Conservation (phyloP, 2,113 vertebrate genomes). For the Dromas ardeola region DNA sequence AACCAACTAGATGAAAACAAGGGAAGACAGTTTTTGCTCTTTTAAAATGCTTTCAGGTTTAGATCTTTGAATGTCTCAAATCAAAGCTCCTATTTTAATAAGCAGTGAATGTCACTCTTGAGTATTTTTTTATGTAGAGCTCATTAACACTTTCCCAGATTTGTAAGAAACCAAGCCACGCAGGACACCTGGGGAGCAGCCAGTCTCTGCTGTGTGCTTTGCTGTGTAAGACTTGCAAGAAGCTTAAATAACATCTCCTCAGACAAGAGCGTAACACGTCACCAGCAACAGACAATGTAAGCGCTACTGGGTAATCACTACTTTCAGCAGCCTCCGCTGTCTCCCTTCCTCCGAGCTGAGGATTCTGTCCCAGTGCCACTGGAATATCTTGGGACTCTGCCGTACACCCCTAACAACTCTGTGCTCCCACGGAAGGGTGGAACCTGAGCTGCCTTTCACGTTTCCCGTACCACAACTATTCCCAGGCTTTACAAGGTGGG, state of each 20-base stretch:
- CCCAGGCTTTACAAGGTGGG: not conserved
- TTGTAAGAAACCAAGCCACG: not conserved
- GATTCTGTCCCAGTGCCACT: not conserved
- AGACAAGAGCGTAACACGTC: not conserved
- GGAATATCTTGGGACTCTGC: not conserved
- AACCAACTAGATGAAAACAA: conserved; percentile 85
- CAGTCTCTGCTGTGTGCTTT: not conserved
- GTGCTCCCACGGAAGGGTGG: not conserved
- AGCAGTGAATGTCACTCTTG: not conserved
- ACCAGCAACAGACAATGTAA: fast-evolving
- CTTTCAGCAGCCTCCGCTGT: not conserved
- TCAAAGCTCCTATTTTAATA: not conserved
- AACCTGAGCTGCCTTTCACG: not conserved
- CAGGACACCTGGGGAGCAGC: not conserved
- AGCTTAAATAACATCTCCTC: not conserved
- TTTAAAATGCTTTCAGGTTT: not conserved
- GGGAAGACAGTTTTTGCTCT: conserved; percentile 20
- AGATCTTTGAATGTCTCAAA: not conserved
- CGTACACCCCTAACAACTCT: not conserved
- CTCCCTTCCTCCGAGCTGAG: not conserved
- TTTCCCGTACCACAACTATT: not conserved
- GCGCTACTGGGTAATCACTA: fast-evolving
- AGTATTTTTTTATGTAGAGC: not conserved
- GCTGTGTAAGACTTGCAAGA: not conserved
- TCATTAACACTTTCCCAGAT: not conserved